phyloP scores from a whole-genome alignment of 2,888 invertebrate species.

The Chrysodeixis includens region DNA sequence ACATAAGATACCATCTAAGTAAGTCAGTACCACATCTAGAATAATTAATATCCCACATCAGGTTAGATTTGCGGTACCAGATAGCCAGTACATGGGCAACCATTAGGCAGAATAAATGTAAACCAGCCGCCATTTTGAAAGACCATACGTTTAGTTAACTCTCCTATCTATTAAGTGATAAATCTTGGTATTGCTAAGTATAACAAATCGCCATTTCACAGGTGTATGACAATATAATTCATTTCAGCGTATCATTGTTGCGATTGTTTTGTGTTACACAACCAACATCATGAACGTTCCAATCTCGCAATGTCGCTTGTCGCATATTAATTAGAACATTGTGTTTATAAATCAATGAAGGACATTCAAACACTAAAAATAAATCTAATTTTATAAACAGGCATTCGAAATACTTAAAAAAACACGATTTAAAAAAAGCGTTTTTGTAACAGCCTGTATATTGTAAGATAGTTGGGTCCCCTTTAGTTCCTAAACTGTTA shows the following conservation, averaged over 20 bases:
- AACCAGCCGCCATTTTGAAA: constrained; percentile 35
- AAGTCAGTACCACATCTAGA: constrained; percentile 23
- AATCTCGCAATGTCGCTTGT: constrained; percentile 61
- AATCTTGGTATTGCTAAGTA: constrained; percentile 37
- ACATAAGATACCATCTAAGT: constrained; percentile 17
- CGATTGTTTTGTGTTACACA: constrained; percentile 67
- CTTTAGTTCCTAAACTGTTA: constrained; percentile 60
- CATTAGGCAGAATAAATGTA: constrained; percentile 38
- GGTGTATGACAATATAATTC: constrained; percentile 52
- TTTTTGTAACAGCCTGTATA: constrained; percentile 65
- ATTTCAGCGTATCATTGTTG: constrained; percentile 42
- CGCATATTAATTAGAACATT: constrained; percentile 58
- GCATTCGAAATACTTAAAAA: no score
- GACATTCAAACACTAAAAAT: neutral
- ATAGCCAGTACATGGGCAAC: constrained; percentile 24
- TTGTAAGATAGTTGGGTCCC: constrained; percentile 50
- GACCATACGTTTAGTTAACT: constrained; percentile 2
- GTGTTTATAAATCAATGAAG: neutral
- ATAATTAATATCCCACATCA: constrained; percentile 35
- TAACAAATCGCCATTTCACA: constrained; percentile 52
- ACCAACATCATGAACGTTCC: constrained; percentile 52
- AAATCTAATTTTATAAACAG: neutral
- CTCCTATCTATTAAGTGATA: constrained; percentile 19
- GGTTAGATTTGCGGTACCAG: constrained; percentile 30
- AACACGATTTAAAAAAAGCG: neutral